A percentile compares a stretch with the other conserved stretches of the same genome.
These are phyloP conservation scores for Phrynocephalus versicolor DNA, from an alignment of 2,113 vertebrate genomes.

Conservation along the genomic window DNA sequence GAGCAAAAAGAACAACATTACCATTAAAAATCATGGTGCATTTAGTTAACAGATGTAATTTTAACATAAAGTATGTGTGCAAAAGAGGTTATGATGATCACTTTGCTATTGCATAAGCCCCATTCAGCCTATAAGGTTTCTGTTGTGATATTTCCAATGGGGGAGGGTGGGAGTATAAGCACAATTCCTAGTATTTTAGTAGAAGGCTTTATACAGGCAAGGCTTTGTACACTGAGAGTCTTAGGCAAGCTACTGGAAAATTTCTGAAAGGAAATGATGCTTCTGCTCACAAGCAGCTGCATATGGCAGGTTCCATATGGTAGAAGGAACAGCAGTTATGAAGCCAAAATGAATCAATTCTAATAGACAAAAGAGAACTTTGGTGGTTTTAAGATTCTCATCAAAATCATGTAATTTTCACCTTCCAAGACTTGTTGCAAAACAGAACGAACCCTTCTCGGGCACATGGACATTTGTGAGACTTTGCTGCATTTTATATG, in stretches of 20 bases:
- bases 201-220: not conserved
- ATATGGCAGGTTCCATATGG: not conserved
- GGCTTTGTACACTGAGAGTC: not conserved
- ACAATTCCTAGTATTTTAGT: not conserved
- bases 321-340: not conserved
- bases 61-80: not conserved
- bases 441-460: not conserved
- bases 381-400: not conserved
- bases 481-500: not conserved
- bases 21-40: not conserved
- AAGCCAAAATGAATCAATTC: not conserved
- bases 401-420: not conserved
- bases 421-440: not conserved
- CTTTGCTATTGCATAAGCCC: not conserved
- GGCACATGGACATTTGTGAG: not conserved
- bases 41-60: constrained; percentile 6
- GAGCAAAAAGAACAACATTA: constrained; percentile 11
- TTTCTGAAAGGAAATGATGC: not conserved
- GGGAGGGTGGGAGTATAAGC: not conserved
- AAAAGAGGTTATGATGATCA: not conserved
- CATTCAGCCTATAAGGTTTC: not conserved
- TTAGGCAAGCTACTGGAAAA: not conserved
- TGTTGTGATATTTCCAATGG: not conserved
- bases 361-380: not conserved
- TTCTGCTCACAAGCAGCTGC: not conserved